phyloP scores from a whole-genome alignment of 1,140 invertebrate genomes.

The Hirudo medicinalis region DNA sequence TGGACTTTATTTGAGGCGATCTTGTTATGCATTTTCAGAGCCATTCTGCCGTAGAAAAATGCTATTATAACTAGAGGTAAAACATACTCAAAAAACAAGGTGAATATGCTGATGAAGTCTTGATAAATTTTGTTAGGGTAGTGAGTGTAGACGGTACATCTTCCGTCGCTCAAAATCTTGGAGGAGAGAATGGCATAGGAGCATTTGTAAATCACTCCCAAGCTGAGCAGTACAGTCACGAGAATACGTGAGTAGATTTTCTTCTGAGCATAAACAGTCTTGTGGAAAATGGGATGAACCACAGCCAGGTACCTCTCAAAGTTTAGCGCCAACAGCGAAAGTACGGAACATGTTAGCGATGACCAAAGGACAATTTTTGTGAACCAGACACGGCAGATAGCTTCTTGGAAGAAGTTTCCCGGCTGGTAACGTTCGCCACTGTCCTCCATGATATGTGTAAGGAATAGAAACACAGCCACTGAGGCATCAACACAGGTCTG shows the following conservation, averaged over 20 bases:
- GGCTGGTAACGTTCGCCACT: neutral
- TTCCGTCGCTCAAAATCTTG: neutral
- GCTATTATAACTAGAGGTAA: constrained; percentile 7
- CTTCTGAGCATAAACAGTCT: constrained; percentile 1
- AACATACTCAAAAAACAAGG: constrained; percentile 15
- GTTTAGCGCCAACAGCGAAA: constrained; percentile 16
- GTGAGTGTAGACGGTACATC: constrained; percentile 9
- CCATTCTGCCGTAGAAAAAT: constrained; percentile 17
- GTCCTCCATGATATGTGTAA: constrained; percentile 18
- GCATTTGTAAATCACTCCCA: neutral
- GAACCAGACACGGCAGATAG: constrained; percentile 18
- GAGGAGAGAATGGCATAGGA: neutral
- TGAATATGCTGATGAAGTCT: neutral
- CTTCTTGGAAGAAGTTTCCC: neutral
- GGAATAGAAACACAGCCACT: constrained; percentile 17
- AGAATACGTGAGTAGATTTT: neutral
- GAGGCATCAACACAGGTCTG: constrained; percentile 18
- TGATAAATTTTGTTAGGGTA: neutral
- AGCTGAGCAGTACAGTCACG: neutral
- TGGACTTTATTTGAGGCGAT: neutral
- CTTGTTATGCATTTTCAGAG: constrained; percentile 12
- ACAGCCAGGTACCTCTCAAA: constrained; percentile 21
- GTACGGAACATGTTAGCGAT: constrained; percentile 16
- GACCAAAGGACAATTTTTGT: constrained; percentile 20
- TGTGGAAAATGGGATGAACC: constrained; percentile 23